Evolutionary conservation across 1,140 invertebrate genomes (phyloP).

Genomic region (Phocides pigmalion): DNA sequence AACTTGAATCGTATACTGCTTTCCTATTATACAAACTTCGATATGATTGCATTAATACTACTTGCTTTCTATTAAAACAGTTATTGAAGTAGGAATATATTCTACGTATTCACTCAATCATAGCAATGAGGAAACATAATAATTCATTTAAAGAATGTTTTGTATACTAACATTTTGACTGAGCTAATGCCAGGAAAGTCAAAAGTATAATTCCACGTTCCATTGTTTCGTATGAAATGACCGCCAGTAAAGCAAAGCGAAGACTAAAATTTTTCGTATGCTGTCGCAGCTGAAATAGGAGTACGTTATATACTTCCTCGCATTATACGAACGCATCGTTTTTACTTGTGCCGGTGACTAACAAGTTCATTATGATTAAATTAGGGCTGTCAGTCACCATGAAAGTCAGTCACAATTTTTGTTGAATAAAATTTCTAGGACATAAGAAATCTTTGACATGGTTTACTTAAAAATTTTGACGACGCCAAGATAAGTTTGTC

Average conservation of each 20-base stretch:
- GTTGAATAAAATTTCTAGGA: slow-evolving; percentile 15
- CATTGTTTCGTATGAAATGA: slow-evolving; percentile 30
- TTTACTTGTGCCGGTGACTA: slow-evolving; percentile 19
- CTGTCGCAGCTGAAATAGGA: slow-evolving; percentile 30
- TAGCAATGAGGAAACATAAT: no score
- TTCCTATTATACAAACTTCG: not conserved
- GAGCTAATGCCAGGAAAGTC: slow-evolving; percentile 30
- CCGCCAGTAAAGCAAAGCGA: slow-evolving; percentile 28
- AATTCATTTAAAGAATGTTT: not conserved
- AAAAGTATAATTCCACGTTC: slow-evolving; percentile 38
- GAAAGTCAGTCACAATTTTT: slow-evolving; percentile 7
- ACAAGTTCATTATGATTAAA: slow-evolving; percentile 26
- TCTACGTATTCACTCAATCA: no score
- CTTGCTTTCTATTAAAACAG: no score
- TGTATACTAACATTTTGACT: slow-evolving; percentile 40
- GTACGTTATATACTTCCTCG: slow-evolving; percentile 31
- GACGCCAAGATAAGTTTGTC: slow-evolving; percentile 2
- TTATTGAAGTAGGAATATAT: no score
- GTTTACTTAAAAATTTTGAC: slow-evolving; percentile 16
- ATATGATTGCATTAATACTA: not conserved
- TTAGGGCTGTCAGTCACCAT: slow-evolving; percentile 28
- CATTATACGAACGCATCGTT: slow-evolving; percentile 11
- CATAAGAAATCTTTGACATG: slow-evolving; percentile 17
- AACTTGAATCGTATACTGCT: not conserved
- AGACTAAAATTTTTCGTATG: slow-evolving; percentile 29